Evolutionary conservation across 2,888 invertebrate species (phyloP).

Genomic region (Melanophora roralis): DNA sequence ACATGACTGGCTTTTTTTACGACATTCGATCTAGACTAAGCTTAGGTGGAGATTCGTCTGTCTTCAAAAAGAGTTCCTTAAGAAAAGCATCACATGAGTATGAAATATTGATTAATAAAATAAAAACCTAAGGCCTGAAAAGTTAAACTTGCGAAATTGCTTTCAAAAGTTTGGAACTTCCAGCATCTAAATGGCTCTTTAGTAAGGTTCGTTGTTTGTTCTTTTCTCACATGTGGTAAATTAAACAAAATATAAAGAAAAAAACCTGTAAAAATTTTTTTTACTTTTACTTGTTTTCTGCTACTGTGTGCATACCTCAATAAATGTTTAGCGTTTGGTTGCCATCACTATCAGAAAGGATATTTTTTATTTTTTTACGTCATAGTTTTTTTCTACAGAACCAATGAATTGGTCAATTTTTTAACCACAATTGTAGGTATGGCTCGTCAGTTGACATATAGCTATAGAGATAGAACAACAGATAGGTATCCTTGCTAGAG

Average conservation of each 20-base stretch:
- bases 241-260: conserved; percentile 15
- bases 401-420: conserved; percentile 67
- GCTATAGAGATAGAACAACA: conserved; percentile 39
- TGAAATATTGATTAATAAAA: no score
- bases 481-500: neutral
- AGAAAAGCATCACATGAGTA: no score
- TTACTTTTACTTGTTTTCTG: conserved; percentile 30
- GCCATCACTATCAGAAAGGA: conserved; percentile 34
- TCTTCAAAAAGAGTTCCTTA: no score
- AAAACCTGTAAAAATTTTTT: conserved; percentile 29
- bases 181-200: neutral
- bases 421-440: conserved; percentile 69
- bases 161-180: no score
- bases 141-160: no score
- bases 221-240: conserved; percentile 2
- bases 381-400: conserved; percentile 53
- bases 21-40: no score
- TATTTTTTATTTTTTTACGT: conserved; percentile 43
- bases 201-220: conserved; percentile 9
- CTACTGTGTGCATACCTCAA: conserved; percentile 38
- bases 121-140: no score
- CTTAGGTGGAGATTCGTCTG: no score
- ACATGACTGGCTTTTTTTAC: no score
- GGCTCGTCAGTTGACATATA: conserved; percentile 64
- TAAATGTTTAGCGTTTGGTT: conserved; percentile 49